These are phyloP conservation scores for Trachops cirrhosus DNA, from an alignment of 2,797 vertebrate genomes.

Conservation along the genomic window DNA sequence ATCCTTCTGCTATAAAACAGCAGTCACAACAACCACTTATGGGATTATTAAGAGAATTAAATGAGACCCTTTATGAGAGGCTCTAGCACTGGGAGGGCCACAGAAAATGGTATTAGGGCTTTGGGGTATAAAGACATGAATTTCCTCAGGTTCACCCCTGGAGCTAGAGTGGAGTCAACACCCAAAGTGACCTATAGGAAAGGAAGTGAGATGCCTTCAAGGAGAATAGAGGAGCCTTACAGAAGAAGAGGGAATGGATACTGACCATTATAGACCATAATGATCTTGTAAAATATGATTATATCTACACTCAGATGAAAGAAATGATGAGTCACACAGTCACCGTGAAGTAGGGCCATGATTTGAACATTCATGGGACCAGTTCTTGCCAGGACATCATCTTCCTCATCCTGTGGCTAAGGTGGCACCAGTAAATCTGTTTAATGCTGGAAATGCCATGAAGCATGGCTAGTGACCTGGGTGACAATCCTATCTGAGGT, in stretches of 20 bases:
- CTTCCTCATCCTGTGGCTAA: neutral
- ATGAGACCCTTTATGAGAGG: neutral
- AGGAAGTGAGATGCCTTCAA: neutral
- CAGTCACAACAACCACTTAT: too few relatives aligned
- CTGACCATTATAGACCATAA: neutral
- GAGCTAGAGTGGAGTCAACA: neutral
- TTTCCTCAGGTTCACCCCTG: neutral
- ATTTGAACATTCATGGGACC: neutral
- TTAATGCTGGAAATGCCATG: neutral
- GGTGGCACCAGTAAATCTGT: neutral
- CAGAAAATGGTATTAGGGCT: neutral
- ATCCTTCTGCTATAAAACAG: neutral
- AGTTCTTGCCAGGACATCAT: neutral
- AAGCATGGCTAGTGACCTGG: neutral
- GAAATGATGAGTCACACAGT: neutral
- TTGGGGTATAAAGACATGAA: too few relatives aligned
- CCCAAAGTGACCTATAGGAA: neutral
- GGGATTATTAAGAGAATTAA: neutral
- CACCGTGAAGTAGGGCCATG: neutral
- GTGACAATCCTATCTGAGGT: neutral
- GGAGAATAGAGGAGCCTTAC: neutral
- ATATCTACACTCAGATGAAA: neutral
- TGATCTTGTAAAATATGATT: neutral
- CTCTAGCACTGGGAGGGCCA: neutral
- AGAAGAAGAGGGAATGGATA: neutral